A percentile compares a stretch with the other conserved stretches of the same genome.
These are phyloP conservation scores for Lottia scabra DNA, from an alignment of 2,888 invertebrate genomes.

Conservation along the genomic window DNA sequence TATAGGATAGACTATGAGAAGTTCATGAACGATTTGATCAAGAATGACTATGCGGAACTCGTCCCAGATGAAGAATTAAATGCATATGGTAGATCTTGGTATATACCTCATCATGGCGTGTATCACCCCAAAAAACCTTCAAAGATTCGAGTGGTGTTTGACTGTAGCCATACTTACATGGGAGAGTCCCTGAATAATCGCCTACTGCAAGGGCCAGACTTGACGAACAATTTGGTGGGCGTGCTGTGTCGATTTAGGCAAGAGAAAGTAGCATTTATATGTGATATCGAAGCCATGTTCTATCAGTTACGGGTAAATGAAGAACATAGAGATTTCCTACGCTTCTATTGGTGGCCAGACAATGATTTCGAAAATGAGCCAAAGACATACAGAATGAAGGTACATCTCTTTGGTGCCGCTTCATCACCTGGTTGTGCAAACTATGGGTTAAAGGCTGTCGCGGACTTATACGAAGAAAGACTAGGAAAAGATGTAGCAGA, in stretches of 20 bases:
- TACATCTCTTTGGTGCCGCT: constrained; percentile 9
- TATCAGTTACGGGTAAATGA: constrained; percentile 27
- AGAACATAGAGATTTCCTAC: constrained; percentile 25
- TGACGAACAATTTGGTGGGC: constrained; percentile 38
- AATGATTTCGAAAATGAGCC: neutral
- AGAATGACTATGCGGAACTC: constrained; percentile 19
- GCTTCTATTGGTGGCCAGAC: constrained; percentile 33
- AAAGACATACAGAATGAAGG: constrained; percentile 3
- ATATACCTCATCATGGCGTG: constrained; percentile 33
- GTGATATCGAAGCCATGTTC: constrained; percentile 33
- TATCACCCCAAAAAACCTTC: too few relatives aligned
- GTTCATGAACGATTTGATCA: constrained; percentile 26
- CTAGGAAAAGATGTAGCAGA: neutral
- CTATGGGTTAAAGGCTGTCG: neutral
- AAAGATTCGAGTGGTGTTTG: constrained; percentile 33
- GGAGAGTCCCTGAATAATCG: constrained; percentile 32
- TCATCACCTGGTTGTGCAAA: constrained; percentile 9
- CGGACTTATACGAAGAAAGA: neutral
- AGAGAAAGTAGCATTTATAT: constrained; percentile 32
- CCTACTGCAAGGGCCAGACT: constrained; percentile 37
- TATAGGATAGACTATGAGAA: constrained; percentile 10
- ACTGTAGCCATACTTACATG: constrained; percentile 27
- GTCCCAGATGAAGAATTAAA: constrained; percentile 12
- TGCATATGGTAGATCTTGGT: constrained; percentile 24
- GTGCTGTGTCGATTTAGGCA: constrained; percentile 35